Evolutionary conservation across 2,113 vertebrate species (phyloP).

Genomic region (Psephotus haematonotus): DNA sequence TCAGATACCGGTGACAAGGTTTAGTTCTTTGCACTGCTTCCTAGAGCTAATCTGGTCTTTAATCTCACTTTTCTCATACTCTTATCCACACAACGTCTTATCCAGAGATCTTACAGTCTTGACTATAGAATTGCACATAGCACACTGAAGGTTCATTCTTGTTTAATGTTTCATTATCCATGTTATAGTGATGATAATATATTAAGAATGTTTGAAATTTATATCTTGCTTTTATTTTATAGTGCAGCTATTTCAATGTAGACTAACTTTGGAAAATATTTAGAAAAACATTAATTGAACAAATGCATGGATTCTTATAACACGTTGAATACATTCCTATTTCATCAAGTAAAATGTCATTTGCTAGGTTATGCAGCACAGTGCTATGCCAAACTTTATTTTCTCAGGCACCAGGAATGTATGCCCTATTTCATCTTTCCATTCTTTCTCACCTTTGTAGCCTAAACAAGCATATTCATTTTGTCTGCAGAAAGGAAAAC

Average conservation of each 20-base stretch:
- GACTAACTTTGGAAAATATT: background rate
- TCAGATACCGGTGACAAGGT: background rate
- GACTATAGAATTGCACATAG: background rate
- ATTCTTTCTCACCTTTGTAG: slow-evolving; percentile 29
- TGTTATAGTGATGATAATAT: background rate
- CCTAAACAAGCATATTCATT: slow-evolving; percentile 45
- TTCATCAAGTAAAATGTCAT: background rate
- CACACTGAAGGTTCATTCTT: background rate
- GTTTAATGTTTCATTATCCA: background rate
- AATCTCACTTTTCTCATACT: background rate
- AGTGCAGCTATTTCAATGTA: background rate
- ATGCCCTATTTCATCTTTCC: background rate
- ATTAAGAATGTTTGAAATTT: background rate
- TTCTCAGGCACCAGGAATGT: background rate
- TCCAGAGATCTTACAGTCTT: background rate
- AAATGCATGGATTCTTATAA: background rate
- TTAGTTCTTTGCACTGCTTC: background rate
- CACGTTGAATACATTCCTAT: background rate
- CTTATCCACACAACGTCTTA: background rate
- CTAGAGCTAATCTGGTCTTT: background rate
- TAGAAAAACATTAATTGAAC: background rate
- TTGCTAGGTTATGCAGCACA: background rate
- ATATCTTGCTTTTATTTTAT: background rate
- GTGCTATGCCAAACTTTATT: background rate
- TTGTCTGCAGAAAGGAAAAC: slow-evolving; percentile 42